A percentile compares a stretch with the other conserved stretches of the same genome.
Conservation (phyloP, 2,888 invertebrate species). For the Ennomos fuscantarius region DNA sequence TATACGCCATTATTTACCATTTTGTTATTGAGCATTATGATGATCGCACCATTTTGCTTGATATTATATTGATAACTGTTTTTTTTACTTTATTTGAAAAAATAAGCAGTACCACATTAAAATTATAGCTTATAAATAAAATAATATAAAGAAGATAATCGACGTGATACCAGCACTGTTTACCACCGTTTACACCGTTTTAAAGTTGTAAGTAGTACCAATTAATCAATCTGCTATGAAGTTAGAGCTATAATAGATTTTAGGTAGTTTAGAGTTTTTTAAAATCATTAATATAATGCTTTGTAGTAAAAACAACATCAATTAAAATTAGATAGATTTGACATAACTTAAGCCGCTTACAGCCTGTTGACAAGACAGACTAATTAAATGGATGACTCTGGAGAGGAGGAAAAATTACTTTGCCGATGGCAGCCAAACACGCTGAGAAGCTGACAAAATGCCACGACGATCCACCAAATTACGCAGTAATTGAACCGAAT, state of each 20-base stretch:
- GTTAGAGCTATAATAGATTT: no score
- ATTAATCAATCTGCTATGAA: no score
- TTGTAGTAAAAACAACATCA: slow-evolving; percentile 16
- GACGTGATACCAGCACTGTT: no score
- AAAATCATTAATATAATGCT: background rate
- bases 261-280: background rate
- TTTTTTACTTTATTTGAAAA: no score
- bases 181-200: no score
- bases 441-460: slow-evolving; percentile 74
- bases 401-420: slow-evolving; percentile 44
- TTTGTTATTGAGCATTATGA: slow-evolving; percentile 22
- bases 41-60: background rate
- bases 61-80: background rate
- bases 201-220: no score
- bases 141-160: no score
- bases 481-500: slow-evolving; percentile 78
- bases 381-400: slow-evolving; percentile 38
- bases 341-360: slow-evolving; percentile 31
- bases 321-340: slow-evolving; percentile 27
- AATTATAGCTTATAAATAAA: no score
- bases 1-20: slow-evolving; percentile 45
- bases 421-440: slow-evolving; percentile 55
- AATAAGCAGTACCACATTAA: no score
- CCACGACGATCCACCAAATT: slow-evolving; percentile 77
- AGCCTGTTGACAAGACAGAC: slow-evolving; percentile 32